Evolutionary conservation across 2,113 vertebrate species (phyloP).

Genomic region (Symphodus melops): DNA sequence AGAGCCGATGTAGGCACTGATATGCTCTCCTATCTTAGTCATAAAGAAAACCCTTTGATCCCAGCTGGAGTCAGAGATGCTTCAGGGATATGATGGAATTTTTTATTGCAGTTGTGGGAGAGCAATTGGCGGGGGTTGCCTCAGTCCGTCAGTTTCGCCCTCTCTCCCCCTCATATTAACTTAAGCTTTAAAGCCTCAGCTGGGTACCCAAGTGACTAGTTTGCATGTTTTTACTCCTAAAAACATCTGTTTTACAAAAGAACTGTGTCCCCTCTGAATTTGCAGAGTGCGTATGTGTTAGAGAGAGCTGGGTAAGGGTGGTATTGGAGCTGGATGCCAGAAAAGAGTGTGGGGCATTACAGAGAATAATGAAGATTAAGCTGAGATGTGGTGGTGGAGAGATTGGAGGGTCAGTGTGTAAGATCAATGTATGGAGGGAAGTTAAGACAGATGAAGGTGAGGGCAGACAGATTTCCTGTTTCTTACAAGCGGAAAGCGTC

Average conservation of each 20-base stretch:
- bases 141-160: conserved; percentile 49
- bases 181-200: conserved; percentile 68
- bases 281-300: not conserved
- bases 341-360: conserved; percentile 52
- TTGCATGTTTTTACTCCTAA: conserved; percentile 65
- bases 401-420: conserved; percentile 63
- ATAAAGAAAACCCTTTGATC: conserved; percentile 75
- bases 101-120: conserved; percentile 73
- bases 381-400: conserved; percentile 51
- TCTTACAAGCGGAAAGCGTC: conserved; percentile 46
- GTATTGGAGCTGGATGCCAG: conserved; percentile 3
- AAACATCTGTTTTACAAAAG: conserved; percentile 64
- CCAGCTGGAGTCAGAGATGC: conserved; percentile 75
- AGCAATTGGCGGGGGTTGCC: conserved; percentile 50
- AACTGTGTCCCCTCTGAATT: conserved; percentile 15
- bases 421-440: conserved; percentile 58
- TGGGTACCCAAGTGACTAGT: conserved; percentile 62
- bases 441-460: conserved; percentile 51
- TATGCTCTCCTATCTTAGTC: conserved; percentile 60
- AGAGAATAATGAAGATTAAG: conserved; percentile 80
- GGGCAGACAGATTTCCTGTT: conserved; percentile 57
- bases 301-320: conserved; percentile 11
- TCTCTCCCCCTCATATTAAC: conserved; percentile 46
- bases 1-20: conserved; percentile 46
- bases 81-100: conserved; percentile 77